Evolutionary conservation across 1,140 invertebrate genomes (phyloP).

Genomic region (Dendrolimus kikuchii): DNA sequence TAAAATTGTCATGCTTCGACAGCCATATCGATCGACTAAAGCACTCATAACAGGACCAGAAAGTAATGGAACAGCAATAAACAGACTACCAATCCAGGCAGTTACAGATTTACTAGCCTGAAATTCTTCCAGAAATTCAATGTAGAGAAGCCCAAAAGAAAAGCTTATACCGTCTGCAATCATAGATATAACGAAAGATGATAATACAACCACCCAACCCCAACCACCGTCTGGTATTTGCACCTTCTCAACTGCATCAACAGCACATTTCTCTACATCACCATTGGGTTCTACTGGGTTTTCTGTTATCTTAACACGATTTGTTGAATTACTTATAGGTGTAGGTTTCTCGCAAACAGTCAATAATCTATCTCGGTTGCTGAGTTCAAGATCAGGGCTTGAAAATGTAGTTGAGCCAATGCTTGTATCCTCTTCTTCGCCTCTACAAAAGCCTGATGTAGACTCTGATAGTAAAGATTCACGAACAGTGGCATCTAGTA

Average conservation of each 20-base stretch:
- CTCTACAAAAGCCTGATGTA: conserved; percentile 56
- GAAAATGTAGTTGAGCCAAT: conserved; percentile 42
- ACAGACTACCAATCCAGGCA: conserved; percentile 90
- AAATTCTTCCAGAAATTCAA: conserved; percentile 91
- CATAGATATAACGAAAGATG: conserved; percentile 89
- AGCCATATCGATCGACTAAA: conserved; percentile 91
- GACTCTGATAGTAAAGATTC: conserved; percentile 55
- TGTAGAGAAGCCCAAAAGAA: conserved; percentile 92
- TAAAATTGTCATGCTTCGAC: conserved; percentile 86
- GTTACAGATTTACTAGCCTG: conserved; percentile 86
- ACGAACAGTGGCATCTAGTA: conserved; percentile 30
- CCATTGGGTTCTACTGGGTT: conserved; percentile 26
- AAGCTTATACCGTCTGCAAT: conserved; percentile 97
- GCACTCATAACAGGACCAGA: conserved; percentile 90
- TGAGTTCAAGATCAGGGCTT: conserved; percentile 47
- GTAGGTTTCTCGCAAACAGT: conserved; percentile 9
- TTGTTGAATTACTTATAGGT: conserved; percentile 3
- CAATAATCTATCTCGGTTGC: conserved; percentile 27
- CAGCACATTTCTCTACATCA: conserved; percentile 15
- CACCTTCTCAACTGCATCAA: conserved; percentile 50
- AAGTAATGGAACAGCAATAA: conserved; percentile 90
- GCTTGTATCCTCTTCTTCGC: conserved; percentile 42
- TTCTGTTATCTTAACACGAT: conserved; percentile 25
- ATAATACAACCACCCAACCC: conserved; percentile 92
- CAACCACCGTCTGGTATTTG: conserved; percentile 81